Conservation (phyloP, 2,797 vertebrate genomes). For the Coracias cyanogaster region DNA sequence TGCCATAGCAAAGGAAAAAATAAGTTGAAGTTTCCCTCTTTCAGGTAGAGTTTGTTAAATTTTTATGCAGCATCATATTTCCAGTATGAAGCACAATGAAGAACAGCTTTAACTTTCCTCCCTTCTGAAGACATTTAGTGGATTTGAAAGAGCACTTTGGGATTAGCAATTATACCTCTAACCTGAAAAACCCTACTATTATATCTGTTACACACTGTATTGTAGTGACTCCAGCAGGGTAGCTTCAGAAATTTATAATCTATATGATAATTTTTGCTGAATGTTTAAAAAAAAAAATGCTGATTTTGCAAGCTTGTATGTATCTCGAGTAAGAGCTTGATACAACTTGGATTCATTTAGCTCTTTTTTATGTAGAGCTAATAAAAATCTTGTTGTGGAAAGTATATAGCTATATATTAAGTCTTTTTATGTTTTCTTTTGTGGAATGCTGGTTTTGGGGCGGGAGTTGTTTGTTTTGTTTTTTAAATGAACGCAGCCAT, state of each 20-base stretch:
- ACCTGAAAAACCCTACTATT: not conserved
- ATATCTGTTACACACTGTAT: not conserved
- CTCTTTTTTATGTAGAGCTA: not conserved
- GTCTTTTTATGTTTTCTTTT: not conserved
- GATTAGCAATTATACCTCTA: not conserved
- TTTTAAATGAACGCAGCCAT: not conserved
- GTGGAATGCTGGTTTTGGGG: not conserved
- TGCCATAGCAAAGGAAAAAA: not conserved
- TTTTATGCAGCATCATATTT: not conserved
- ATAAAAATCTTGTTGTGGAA: not conserved
- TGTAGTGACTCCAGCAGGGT: not conserved
- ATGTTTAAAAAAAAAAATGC: not conserved
- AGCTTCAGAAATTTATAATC: not conserved
- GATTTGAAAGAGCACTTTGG: not conserved
- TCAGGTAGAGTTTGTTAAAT: not conserved
- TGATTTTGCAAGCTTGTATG: not conserved
- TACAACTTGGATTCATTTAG: not conserved
- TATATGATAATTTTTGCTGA: not conserved
- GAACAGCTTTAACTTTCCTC: not conserved
- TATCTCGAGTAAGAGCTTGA: not conserved
- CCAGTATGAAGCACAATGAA: not conserved
- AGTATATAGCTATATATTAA: not conserved
- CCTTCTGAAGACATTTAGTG: not conserved
- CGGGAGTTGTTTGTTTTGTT: not conserved
- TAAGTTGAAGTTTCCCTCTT: not conserved